Evolutionary conservation across 2,113 vertebrate species (phyloP).

Genomic region (Terrapene triunguis): DNA sequence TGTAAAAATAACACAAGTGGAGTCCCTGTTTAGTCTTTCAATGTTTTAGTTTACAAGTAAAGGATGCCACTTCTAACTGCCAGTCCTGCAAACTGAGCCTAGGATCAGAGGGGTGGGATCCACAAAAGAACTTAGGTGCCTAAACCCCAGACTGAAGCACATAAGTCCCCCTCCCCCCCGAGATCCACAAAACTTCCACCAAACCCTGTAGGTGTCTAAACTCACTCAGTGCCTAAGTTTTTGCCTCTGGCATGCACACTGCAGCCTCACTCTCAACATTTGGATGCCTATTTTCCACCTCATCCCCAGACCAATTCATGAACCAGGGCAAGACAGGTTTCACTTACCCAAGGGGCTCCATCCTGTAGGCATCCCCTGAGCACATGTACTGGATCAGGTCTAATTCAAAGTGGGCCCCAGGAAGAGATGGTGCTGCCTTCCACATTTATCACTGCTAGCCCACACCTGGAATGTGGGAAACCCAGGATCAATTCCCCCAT

Average conservation of each 20-base stretch:
- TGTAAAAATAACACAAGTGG: not conserved
- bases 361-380: not conserved
- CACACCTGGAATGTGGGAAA: too few species aligned
- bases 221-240: not conserved
- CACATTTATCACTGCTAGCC: not conserved
- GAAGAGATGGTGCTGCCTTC: not conserved
- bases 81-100: not conserved
- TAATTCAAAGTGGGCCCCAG: not conserved
- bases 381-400: not conserved
- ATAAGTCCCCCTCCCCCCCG: not conserved
- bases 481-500: too few species aligned
- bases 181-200: not conserved
- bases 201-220: not conserved
- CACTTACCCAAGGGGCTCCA: not conserved
- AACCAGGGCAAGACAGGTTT: not conserved
- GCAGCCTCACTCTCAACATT: not conserved
- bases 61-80: not conserved
- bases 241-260: not conserved
- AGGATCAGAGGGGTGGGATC: not conserved
- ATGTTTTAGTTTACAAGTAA: not conserved
- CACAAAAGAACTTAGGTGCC: not conserved
- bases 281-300: not conserved
- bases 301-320: not conserved
- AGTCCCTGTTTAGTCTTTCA: not conserved
- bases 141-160: not conserved